Conservation (phyloP, 2,113 vertebrate species). For the Rafetus swinhoei region DNA sequence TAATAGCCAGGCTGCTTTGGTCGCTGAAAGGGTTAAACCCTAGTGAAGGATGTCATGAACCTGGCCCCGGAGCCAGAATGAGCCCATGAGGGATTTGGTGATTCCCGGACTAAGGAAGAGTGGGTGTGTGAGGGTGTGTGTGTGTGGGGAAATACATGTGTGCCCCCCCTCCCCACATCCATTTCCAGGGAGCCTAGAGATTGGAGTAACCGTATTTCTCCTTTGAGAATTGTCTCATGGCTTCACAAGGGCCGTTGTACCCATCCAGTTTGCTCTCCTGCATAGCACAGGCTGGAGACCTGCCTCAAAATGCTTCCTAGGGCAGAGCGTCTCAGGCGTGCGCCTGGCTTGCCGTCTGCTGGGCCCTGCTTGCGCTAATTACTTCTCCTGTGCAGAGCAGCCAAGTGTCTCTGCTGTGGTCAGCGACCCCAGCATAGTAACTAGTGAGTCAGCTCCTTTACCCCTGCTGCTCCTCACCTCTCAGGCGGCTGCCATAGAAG, state of each 20-base stretch:
- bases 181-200: not conserved
- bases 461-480: not conserved
- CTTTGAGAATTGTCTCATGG: not conserved
- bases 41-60: not conserved
- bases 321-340: not conserved
- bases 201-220: rapidly evolving
- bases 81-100: not conserved
- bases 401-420: too few species aligned
- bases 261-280: not conserved
- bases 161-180: not conserved
- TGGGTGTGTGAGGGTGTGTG: not conserved
- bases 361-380: rapidly evolving
- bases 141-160: too few species aligned
- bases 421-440: not conserved
- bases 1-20: not conserved
- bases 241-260: not conserved
- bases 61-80: not conserved
- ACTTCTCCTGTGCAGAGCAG: not conserved
- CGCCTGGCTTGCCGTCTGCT: too few species aligned
- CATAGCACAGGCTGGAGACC: not conserved
- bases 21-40: not conserved
- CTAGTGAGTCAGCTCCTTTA: not conserved
- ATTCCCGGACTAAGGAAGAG: not conserved
- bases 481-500: slow-evolving; percentile 89
- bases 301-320: not conserved